These are phyloP conservation scores for Semotilus atromaculatus DNA, from an alignment of 2,797 vertebrate genomes.

Conservation along the genomic window DNA sequence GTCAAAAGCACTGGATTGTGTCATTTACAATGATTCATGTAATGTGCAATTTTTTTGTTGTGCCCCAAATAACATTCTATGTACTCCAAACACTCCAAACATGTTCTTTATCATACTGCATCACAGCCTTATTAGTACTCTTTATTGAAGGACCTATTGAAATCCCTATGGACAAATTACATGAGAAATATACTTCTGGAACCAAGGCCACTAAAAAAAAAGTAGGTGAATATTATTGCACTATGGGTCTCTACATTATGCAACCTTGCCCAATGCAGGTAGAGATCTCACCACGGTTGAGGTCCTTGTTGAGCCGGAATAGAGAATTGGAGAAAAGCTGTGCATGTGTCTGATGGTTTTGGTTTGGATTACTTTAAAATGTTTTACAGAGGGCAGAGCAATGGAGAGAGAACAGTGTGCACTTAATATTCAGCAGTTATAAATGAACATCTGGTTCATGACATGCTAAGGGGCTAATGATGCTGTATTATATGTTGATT, in stretches of 20 bases:
- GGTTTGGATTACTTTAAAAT: constrained; percentile 1
- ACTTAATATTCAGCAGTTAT: constrained; percentile 51
- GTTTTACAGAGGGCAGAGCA: constrained; percentile 1
- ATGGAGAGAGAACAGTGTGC: constrained; percentile 1
- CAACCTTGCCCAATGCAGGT: background rate
- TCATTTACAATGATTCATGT: too few species aligned
- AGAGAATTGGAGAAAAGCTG: background rate
- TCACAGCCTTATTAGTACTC: too few species aligned
- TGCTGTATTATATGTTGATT: constrained; percentile 48
- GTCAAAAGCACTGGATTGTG: too few species aligned
- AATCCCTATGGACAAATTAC: background rate
- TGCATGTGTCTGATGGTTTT: constrained; percentile 17
- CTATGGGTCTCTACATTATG: background rate
- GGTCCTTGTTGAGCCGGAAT: background rate
- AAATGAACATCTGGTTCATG: constrained; percentile 41
- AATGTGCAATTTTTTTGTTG: too few species aligned
- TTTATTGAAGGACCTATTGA: background rate
- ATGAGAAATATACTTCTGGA: background rate
- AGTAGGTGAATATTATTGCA: background rate
- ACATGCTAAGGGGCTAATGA: constrained; percentile 51
- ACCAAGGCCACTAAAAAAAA: background rate
- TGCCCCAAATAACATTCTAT: too few species aligned
- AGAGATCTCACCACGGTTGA: background rate
- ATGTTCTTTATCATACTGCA: too few species aligned
- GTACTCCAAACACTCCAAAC: too few species aligned